Percentiles rank a stretch among this genome's conserved stretches.
Evolutionary conservation across 2,797 vertebrate genomes (phyloP).

Genomic region (Macrochelys suwanniensis): DNA sequence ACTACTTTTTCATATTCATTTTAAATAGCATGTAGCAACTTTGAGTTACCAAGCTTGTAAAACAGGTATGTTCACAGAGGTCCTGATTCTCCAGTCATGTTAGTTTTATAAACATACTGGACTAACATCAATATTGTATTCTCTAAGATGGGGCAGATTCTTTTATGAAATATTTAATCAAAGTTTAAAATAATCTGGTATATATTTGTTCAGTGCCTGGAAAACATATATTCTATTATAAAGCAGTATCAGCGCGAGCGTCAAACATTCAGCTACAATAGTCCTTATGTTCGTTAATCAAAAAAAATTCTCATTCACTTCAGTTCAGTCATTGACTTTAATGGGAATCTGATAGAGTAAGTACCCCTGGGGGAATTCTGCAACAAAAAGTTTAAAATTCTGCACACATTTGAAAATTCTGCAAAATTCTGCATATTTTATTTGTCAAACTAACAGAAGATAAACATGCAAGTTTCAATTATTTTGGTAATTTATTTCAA

Average conservation of each 20-base stretch:
- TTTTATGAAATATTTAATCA: background rate
- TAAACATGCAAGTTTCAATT: no score
- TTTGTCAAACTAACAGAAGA: no score
- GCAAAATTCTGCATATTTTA: no score
- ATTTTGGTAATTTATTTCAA: no score
- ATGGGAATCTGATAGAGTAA: background rate
- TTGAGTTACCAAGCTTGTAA: background rate
- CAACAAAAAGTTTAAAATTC: no score
- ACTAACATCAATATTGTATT: background rate
- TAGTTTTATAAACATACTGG: background rate
- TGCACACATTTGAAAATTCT: no score
- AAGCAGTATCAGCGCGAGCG: background rate
- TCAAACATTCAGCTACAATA: conserved; percentile 12
- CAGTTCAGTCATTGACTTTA: background rate
- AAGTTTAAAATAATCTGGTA: conserved; percentile 3
- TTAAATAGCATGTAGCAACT: background rate
- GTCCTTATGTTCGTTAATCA: background rate
- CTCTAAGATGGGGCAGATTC: background rate
- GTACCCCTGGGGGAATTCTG: no score
- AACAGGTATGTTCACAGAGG: background rate
- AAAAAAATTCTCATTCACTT: background rate
- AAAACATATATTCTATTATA: conserved; percentile 14
- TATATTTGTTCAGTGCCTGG: background rate
- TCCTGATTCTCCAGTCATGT: background rate
- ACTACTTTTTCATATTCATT: background rate